Base-by-base conservation (phyloP, 2,113 vertebrate species). In the Poeciliopsis occidentalis region DNA sequence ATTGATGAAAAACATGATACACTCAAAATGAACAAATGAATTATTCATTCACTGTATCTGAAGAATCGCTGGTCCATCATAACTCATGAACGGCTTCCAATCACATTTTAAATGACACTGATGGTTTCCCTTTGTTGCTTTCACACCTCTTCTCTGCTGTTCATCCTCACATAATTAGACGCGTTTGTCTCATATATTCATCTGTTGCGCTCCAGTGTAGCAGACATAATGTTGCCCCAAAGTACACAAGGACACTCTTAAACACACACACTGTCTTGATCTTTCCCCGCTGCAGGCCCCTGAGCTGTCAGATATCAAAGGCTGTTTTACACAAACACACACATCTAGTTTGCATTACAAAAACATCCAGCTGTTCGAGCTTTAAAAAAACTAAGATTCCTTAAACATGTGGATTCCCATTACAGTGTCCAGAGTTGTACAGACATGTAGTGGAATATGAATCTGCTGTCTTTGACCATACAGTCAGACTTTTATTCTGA, bases 21-120 rank as follows among this genome's bases (percentile, higher is more conserved):
- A 62, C 76, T 88, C 27, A 72, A 86, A 88, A 90, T 84, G 81
- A 91, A 84, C 17, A 39, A 71, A 32, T 89, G 69, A 88, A 91
- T 91, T 85, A 91, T 92, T 88, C 71, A 91, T 89, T 84, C 73
- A 80, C 63, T 51, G 32, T 15, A 73, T 72, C 64, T 88, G 79
- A 88, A 71, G 65, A 72, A 84, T 78, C 69, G 70, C 80, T 85
- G 72, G 81, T 66, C 67, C 15, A 44, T 76, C 12, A 5, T 6
- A 71, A 78, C 62, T 76, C 84, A 85, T 85, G 79, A 85, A 75
- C 71, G 75, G 39, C 73, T 83, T 76, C 83, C 84, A 86, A 85
- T 87, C 79, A 73, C 60, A 60, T 79, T 79, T 74, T 64, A 82
- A 78, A 86, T 81, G 37, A 83, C 69, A 64, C 30, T 13, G 27